phyloP scores from a whole-genome alignment of 23 tunicate genomes.

The Ciona savignyi region DNA sequence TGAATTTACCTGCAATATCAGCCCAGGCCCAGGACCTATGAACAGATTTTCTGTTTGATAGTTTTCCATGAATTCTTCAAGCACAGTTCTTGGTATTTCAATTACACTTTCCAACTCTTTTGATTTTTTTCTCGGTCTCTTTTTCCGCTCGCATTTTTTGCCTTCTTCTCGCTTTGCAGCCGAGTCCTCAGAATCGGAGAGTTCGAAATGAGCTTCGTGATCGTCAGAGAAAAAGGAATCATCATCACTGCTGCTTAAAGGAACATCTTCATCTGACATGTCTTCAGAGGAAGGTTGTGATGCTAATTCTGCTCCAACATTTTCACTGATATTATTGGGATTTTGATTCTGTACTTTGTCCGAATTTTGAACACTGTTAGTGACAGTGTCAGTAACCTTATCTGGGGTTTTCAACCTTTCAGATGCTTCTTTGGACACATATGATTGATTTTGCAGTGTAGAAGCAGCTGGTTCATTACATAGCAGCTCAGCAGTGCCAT shows the following conservation, averaged over 20 bases:
- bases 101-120: not conserved
- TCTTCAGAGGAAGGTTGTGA: no score
- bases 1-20: slow-evolving; percentile 42
- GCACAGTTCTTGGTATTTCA: not conserved
- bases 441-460: no score
- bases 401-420: no score
- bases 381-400: no score
- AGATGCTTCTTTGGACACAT: no score
- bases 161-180: no score
- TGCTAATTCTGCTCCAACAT: no score
- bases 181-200: not conserved
- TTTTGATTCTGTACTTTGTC: no score
- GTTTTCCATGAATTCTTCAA: not conserved
- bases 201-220: slow-evolving; percentile 15
- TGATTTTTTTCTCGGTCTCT: slow-evolving; percentile 10
- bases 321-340: no score
- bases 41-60: not conserved
- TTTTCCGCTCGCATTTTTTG: not conserved
- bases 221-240: slow-evolving; percentile 43
- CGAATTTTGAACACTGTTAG: no score
- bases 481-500: no score
- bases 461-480: no score
- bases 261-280: not conserved
- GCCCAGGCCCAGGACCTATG: slow-evolving; percentile 73
- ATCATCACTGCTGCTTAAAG: not conserved